phyloP scores from a whole-genome alignment of 2,797 vertebrate genomes.

The Allochrocebus solatus region DNA sequence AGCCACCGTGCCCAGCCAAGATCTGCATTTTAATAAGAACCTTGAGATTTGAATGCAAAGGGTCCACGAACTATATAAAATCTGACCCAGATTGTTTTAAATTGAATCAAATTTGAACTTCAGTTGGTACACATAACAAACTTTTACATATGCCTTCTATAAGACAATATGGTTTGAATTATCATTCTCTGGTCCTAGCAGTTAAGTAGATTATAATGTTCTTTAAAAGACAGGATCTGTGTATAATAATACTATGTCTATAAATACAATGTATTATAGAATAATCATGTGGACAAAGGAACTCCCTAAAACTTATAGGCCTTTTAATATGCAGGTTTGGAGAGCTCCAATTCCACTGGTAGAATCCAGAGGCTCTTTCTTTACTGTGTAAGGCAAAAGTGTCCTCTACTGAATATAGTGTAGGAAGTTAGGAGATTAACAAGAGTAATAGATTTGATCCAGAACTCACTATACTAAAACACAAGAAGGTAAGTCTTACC shows the following conservation, averaged over 20 bases:
- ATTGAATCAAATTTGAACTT: background rate
- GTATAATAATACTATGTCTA: background rate
- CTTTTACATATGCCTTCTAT: conserved; percentile 17
- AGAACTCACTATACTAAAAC: background rate
- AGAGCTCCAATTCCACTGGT: background rate
- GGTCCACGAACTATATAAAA: background rate
- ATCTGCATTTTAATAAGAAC: background rate
- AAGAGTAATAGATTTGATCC: background rate
- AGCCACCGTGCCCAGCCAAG: background rate
- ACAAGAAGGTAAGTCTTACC: background rate
- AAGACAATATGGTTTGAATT: background rate
- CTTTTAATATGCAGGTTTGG: background rate
- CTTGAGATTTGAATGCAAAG: background rate
- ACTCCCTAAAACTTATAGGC: background rate
- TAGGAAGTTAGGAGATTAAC: background rate
- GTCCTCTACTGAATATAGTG: background rate
- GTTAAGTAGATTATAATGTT: background rate
- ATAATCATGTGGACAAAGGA: background rate
- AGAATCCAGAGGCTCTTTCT: background rate
- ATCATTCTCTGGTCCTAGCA: background rate
- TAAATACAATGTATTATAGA: background rate
- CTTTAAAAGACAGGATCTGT: background rate
- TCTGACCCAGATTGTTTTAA: background rate
- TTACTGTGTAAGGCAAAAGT: background rate
- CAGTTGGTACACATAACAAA: background rate